Evolutionary conservation across 2,888 invertebrate species (phyloP).

Genomic region (Aphodius granarius): DNA sequence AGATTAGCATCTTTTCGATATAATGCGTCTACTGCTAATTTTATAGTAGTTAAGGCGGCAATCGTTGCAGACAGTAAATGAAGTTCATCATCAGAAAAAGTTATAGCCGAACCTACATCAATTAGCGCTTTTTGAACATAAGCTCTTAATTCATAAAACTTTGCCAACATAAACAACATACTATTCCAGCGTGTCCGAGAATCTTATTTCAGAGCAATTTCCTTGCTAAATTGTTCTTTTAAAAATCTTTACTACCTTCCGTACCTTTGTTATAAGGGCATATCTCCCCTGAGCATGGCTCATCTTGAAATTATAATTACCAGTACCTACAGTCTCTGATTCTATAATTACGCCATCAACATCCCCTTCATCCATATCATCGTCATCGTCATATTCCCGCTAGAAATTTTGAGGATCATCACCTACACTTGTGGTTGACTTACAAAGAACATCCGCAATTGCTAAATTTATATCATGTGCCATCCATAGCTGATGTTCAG

Average conservation of each 20-base stretch:
- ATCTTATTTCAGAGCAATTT: conserved; percentile 25
- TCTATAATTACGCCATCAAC: no score
- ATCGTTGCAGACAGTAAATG: neutral
- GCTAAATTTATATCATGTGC: conserved; percentile 8
- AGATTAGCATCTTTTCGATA: neutral
- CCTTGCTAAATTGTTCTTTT: conserved; percentile 1
- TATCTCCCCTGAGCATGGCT: no score
- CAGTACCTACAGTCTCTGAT: no score
- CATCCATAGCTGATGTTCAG: conserved; percentile 6
- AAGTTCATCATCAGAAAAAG: neutral
- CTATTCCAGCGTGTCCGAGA: conserved; percentile 25
- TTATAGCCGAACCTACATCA: neutral
- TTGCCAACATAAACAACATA: conserved; percentile 24
- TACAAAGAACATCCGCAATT: no score
- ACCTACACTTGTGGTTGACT: no score
- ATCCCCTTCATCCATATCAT: no score
- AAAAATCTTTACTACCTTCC: conserved; percentile 15
- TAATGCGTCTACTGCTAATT: neutral
- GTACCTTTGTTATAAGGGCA: neutral
- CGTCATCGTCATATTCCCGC: no score
- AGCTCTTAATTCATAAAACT: conserved; percentile 22
- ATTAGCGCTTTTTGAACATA: conserved; percentile 25
- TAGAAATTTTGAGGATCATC: no score
- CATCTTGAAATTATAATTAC: no score
- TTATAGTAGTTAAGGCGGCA: neutral